These are phyloP conservation scores for Gnathonemus echidnorhynchus DNA, from an alignment of 2,113 vertebrate genomes.

Conservation along the genomic window DNA sequence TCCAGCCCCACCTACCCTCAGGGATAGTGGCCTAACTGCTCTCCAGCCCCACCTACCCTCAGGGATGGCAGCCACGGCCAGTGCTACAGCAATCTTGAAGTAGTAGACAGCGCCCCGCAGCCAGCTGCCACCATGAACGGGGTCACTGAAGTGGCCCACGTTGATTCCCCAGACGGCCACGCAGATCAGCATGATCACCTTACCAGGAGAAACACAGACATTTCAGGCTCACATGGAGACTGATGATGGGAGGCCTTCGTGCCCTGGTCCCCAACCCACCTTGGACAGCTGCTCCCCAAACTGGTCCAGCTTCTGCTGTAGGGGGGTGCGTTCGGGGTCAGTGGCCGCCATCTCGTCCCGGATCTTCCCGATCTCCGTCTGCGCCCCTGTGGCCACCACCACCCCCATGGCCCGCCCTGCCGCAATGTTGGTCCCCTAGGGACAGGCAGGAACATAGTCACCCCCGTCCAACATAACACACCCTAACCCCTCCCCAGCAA, in stretches of 20 bases:
- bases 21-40: background rate
- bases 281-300: conserved; percentile 70
- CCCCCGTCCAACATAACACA: background rate
- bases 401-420: conserved; percentile 63
- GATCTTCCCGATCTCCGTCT: conserved; percentile 69
- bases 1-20: conserved; percentile 48
- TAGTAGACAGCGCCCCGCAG: conserved; percentile 86
- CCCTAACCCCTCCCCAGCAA: background rate
- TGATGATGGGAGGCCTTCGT: background rate
- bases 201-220: background rate
- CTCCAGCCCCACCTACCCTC: conserved; percentile 58
- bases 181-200: conserved; percentile 79
- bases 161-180: conserved; percentile 93
- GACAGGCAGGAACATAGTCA: background rate
- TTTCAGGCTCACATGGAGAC: background rate
- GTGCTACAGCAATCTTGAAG: conserved; percentile 85
- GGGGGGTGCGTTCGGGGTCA: conserved; percentile 61
- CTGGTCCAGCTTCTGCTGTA: conserved; percentile 68
- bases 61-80: conserved; percentile 84
- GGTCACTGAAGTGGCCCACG: conserved; percentile 85
- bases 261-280: conserved; percentile 27
- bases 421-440: conserved; percentile 65
- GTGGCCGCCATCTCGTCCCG: conserved; percentile 68
- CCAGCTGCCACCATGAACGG: conserved; percentile 87
- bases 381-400: conserved; percentile 60